These are phyloP conservation scores for Cheumatopsyche charites DNA, from an alignment of 1,140 invertebrate species.

Conservation along the genomic window DNA sequence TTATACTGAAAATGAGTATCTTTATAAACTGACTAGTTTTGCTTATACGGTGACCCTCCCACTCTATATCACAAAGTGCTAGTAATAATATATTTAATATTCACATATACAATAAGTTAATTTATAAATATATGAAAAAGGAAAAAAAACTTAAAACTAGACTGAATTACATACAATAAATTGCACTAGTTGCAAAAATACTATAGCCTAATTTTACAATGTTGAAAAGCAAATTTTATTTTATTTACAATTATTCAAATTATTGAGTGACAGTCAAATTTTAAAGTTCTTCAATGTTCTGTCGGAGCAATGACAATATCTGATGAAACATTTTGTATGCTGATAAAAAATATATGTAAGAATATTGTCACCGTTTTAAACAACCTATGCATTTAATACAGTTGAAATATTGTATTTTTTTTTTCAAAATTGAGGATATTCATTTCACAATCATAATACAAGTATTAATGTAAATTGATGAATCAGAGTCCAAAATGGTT, in stretches of 20 bases:
- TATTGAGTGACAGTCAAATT: constrained; percentile 45
- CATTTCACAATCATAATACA: not conserved
- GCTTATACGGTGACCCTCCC: constrained; percentile 21
- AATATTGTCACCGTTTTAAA: constrained; percentile 47
- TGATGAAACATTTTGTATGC: not conserved
- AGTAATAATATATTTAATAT: constrained; percentile 37
- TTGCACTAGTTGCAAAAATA: constrained; percentile 41
- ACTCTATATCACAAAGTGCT: constrained; percentile 45
- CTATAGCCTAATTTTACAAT: constrained; percentile 38
- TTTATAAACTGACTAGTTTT: constrained; percentile 12
- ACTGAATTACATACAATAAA: constrained; percentile 39
- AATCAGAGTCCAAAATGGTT: not conserved
- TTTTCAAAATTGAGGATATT: no score
- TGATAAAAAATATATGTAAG: constrained; percentile 19
- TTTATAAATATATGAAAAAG: constrained; percentile 1
- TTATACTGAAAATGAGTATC: constrained; percentile 26
- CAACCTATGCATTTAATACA: constrained; percentile 36
- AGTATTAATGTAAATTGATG: not conserved
- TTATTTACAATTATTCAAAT: constrained; percentile 44
- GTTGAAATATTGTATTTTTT: not conserved
- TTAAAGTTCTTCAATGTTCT: constrained; percentile 37
- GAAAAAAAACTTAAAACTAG: constrained; percentile 20
- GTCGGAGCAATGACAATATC: constrained; percentile 35
- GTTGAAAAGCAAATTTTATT: constrained; percentile 31
- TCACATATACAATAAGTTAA: constrained; percentile 18